Conservation (phyloP, 2,113 vertebrate genomes). For the Tachycineta bicolor region DNA sequence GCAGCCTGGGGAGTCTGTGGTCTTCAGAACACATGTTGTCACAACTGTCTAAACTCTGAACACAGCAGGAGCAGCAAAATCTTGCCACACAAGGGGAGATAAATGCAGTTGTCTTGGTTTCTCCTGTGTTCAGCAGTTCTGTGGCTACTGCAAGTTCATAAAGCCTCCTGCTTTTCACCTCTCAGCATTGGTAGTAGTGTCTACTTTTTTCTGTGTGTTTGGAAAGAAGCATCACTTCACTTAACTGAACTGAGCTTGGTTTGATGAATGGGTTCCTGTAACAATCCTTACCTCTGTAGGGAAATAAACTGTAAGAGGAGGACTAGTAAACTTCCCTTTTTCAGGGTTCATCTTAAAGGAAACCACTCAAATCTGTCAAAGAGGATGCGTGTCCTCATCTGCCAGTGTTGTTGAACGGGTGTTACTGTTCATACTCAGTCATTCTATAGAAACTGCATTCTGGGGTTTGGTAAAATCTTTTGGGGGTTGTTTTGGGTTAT, state of each 20-base stretch:
- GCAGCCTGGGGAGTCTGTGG: background rate
- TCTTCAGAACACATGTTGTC: background rate
- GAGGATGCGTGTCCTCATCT: background rate
- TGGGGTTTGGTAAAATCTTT: background rate
- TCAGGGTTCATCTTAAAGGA: background rate
- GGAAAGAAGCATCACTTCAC: background rate
- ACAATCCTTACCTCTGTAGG: background rate
- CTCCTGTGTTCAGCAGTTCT: background rate
- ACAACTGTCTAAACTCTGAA: background rate
- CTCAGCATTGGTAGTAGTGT: background rate
- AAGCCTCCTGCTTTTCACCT: background rate
- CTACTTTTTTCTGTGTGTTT: background rate
- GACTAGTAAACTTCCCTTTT: background rate
- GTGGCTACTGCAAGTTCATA: background rate
- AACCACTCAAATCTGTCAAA: background rate
- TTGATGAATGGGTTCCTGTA: background rate
- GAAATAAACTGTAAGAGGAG: background rate
- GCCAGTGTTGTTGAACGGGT: background rate
- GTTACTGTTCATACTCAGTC: background rate
- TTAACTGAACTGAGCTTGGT: background rate
- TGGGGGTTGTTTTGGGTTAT: background rate
- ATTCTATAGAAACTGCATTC: background rate
- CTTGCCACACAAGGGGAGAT: background rate
- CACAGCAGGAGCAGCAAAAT: background rate
- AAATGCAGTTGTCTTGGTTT: background rate